These are phyloP conservation scores for Drosophila tristis DNA, from an alignment of 1,140 invertebrate genomes.

Conservation along the genomic window DNA sequence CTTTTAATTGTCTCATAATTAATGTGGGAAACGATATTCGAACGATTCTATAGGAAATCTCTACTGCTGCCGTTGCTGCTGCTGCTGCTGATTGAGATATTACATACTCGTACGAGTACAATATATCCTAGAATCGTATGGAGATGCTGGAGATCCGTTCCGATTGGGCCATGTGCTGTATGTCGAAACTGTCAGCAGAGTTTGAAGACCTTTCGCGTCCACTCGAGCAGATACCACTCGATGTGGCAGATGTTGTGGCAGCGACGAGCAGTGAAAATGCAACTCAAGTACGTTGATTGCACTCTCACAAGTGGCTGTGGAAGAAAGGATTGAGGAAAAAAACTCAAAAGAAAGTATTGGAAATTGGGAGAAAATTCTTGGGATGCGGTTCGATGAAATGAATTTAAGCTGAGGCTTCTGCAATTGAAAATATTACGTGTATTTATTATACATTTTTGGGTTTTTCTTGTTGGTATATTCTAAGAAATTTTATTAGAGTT, in stretches of 20 bases:
- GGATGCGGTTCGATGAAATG: too few species aligned
- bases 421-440: too few species aligned
- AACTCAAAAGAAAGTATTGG: background rate
- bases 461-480: too few species aligned
- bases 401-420: too few species aligned
- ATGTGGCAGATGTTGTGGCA: constrained; percentile 5
- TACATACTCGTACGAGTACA: constrained; percentile 22
- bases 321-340: constrained; percentile 8
- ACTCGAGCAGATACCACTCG: constrained; percentile 18
- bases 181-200: constrained; percentile 60
- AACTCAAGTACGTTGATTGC: constrained; percentile 46
- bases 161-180: constrained; percentile 31
- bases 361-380: constrained; percentile 7
- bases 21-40: constrained; percentile 67
- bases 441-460: too few species aligned
- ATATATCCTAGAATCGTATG: constrained; percentile 9
- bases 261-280: constrained; percentile 45
- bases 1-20: constrained; percentile 79
- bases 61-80: too few species aligned
- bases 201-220: constrained; percentile 37
- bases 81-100: constrained; percentile 66
- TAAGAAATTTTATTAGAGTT: too few species aligned
- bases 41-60: constrained; percentile 42
- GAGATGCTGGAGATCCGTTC: constrained; percentile 12
- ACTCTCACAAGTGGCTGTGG: constrained; percentile 1